Evolutionary conservation across 1,140 invertebrate species (phyloP).

Genomic region (Drosophila persimilis): DNA sequence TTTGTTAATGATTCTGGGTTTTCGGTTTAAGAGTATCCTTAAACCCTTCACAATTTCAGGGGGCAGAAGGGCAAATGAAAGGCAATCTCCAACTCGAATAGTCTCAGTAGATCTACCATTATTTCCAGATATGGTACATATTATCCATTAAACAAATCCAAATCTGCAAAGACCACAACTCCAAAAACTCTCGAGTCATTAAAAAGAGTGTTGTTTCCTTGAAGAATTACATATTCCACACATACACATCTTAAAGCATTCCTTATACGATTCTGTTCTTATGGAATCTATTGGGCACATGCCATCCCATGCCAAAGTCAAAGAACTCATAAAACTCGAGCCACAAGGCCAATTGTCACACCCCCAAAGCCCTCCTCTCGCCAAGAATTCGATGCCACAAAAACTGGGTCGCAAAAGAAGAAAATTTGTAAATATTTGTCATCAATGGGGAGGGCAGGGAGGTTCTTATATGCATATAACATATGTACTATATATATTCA

Average conservation of each 20-base stretch:
- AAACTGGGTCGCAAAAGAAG: not conserved
- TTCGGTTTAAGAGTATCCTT: no score
- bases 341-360: constrained; percentile 28
- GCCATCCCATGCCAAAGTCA: constrained; percentile 18
- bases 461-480: not conserved
- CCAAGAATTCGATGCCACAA: constrained; percentile 33
- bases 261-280: no score
- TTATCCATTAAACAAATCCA: not conserved
- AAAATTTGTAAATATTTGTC: constrained; percentile 37
- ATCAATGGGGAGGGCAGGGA: not conserved
- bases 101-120: no score
- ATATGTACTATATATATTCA: not conserved
- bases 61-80: no score
- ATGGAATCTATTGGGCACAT: constrained; percentile 2
- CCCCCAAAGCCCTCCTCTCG: constrained; percentile 3
- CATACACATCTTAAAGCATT: no score
- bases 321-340: constrained; percentile 23
- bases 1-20: no score
- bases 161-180: not conserved
- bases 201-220: no score
- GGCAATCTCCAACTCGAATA: no score
- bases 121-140: no score
- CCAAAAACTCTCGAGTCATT: no score
- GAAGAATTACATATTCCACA: no score
- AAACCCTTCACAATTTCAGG: no score